Evolutionary conservation across 2,797 vertebrate species (phyloP).

Genomic region (Pseudochirops corinnae): DNA sequence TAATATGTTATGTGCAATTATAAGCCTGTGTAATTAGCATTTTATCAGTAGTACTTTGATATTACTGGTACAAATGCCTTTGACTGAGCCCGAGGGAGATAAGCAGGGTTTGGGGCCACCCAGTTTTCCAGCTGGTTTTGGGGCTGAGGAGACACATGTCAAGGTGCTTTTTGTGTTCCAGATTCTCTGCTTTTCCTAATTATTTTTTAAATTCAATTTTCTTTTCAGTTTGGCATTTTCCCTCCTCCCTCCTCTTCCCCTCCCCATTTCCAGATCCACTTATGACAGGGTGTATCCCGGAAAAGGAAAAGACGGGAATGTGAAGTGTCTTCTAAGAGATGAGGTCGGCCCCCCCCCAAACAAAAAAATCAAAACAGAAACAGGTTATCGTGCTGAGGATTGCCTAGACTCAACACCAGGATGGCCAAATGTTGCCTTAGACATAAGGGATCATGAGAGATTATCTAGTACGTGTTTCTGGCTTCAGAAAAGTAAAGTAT

Average conservation of each 20-base stretch:
- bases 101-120: slow-evolving; percentile 14
- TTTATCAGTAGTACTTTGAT: slow-evolving; percentile 4
- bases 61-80: slow-evolving; percentile 10
- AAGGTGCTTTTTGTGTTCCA: background rate
- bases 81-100: slow-evolving; percentile 14
- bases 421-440: background rate
- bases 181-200: background rate
- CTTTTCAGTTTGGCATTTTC: background rate
- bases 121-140: slow-evolving; percentile 19
- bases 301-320: background rate
- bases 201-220: background rate
- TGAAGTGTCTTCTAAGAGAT: background rate
- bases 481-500: background rate
- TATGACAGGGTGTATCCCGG: background rate
- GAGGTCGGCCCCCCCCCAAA: background rate
- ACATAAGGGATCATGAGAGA: background rate
- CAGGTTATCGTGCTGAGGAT: background rate
- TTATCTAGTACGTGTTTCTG: background rate
- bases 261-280: background rate
- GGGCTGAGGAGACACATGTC: background rate
- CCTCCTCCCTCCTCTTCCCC: background rate
- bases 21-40: slow-evolving; percentile 54
- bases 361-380: background rate
- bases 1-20: slow-evolving; percentile 66
- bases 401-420: background rate